Evolutionary conservation across 2,888 invertebrate genomes (phyloP), one percentile per base, ranked within the genome.

Genomic region (Sesia bembeciformis): DNA sequence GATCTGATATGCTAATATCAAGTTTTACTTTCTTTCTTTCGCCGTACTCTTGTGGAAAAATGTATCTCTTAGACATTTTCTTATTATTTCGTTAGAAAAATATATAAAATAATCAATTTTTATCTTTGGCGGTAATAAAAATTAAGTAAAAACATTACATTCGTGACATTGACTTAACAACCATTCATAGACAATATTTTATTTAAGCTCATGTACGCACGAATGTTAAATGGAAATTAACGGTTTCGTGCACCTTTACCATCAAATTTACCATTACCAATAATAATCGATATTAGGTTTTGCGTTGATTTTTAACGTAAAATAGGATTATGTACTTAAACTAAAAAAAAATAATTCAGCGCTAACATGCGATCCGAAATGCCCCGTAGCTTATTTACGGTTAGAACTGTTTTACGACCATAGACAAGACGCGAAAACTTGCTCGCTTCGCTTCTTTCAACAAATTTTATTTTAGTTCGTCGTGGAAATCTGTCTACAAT

Each of bases 1-100:
- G 88, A 64, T 89, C 86, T 5, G 84, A 77, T 57, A 81, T 69
- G 53, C 81, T 78, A 40, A 86, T 65, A 66, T 88, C 77, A n/a
- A 89, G 75, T 67, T 76, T 87, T 3, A 84, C 76, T 61, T 77
- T 84, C 61, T 89, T 89, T 54, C 82, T 71, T 60, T 84, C 84
- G 40, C 82, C 84, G 52, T 69, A 62, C 52, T 82, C 76, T 63
- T 82, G 79, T 7, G 81, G 81, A 66, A 66, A 76, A 53, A 65
- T 23, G 64, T 64, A 76, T 61, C 88, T 74, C 68, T 89, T 89
- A 49, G 88, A 77, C 88, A 89, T 89, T 65, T 63, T 76, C 49
- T 51, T 5, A 41, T 7, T 4, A 5, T 40, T 52, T 52, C 7
- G 40, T 51, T 39, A 23, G 38, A 41, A 43, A n/a, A 39, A 4